phyloP scores from a whole-genome alignment of 2,888 invertebrate genomes.

The Polyploca ridens region DNA sequence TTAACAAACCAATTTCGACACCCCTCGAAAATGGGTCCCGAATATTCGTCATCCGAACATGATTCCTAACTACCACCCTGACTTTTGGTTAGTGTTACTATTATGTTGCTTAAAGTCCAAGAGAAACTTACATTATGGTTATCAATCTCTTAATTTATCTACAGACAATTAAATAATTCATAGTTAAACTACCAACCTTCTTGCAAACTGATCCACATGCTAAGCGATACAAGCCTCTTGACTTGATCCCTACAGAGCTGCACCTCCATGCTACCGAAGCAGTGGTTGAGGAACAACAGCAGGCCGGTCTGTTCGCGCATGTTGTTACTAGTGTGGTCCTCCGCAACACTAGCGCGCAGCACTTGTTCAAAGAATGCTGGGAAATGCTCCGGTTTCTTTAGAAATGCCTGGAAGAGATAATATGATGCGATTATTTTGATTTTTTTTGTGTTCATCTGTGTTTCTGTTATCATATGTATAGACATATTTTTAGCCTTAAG shows the following conservation, averaged over 20 bases:
- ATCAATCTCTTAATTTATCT: too few species aligned
- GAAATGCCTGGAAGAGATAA: constrained; percentile 87
- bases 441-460: too few species aligned
- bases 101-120: too few species aligned
- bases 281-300: constrained; percentile 96
- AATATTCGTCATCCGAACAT: too few species aligned
- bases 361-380: constrained; percentile 93
- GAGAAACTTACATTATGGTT: too few species aligned
- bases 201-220: constrained; percentile 96
- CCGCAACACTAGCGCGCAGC: constrained; percentile 88
- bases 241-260: constrained; percentile 96
- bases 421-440: too few species aligned
- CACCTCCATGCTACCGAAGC: constrained; percentile 99
- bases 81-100: too few species aligned
- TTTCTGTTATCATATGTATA: too few species aligned
- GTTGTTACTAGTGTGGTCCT: constrained; percentile 69
- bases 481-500: too few species aligned
- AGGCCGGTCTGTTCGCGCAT: constrained; percentile 93
- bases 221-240: constrained; percentile 94
- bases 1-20: too few species aligned
- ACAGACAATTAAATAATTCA: neutral
- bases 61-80: too few species aligned
- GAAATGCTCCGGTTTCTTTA: constrained; percentile 90
- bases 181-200: constrained; percentile 81
- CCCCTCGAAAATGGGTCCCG: too few species aligned